Evolutionary conservation across 2,797 vertebrate genomes (phyloP), one percentile per base, ranked within the genome.

Genomic region (Strix occidentalis): DNA sequence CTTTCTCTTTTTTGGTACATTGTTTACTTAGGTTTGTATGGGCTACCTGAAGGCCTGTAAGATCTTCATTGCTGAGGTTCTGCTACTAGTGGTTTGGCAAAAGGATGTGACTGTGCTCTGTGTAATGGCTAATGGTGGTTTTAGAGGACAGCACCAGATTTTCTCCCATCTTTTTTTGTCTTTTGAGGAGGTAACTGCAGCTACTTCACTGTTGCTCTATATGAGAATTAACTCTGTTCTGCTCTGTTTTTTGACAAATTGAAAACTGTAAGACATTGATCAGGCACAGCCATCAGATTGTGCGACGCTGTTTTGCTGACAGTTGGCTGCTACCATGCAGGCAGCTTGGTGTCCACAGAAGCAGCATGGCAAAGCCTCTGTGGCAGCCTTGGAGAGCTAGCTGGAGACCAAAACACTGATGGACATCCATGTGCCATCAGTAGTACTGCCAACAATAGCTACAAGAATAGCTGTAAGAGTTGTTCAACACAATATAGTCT

Each of bases 251-350:
- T 24, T 70, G 77, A 75, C 56, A 90, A 85, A 80, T 1, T 48
- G 57, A 74, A 84, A 77, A 45, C 13, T 2, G 0, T 37, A 63
- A 77, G 45, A 50, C 31, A 70, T 13, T 23, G 31, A 71, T 39
- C 37, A 87, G 46, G 41, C 37, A 53, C 18, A 71, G 57, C 18
- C 39, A 66, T 33, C 21, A 64, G 19, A 14, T 4, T 48, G 68
- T 17, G 37, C 2, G 8, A 19, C 0, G 8, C 18, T 37, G 39
- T 31, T 90, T 53, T 65, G 65, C 31, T 39, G 89, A 51, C 41
- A 1, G 0, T 2, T 2, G 1, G 26, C 33, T 84, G 39, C 2
- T 19, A 33, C 3, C 3, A 6, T 17, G 45, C 39, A 91, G 60
- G 21, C 21, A 80, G 48, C 21, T 48, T 5, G 2, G 28, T 35